Percentiles rank a stretch among this genome's conserved stretches.
Conservation (phyloP, 2,888 invertebrate genomes). For the Megalurothrips usitatus region DNA sequence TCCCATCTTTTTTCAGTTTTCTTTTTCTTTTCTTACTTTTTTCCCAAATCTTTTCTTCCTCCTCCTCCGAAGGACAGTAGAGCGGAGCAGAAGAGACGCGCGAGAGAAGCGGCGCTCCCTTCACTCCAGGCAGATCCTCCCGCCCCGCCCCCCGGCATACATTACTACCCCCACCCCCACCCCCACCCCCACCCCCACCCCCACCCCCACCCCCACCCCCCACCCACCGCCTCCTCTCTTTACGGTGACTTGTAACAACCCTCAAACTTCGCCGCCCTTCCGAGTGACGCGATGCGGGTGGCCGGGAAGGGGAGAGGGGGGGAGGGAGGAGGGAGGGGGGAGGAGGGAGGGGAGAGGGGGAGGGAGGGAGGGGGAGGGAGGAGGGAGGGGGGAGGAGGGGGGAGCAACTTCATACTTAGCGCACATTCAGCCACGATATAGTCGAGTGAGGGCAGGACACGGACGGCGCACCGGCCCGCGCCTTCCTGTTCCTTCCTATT, state of each 20-base stretch:
- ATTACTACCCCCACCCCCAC: conserved; percentile 12
- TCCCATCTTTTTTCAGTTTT: too few species aligned
- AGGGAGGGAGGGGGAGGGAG: conserved; percentile 12
- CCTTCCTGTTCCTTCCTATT: too few species aligned
- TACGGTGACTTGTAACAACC: conserved; percentile 22
- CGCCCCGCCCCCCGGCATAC: background rate
- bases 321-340: conserved; percentile 9
- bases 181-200: conserved; percentile 15
- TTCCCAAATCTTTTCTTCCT: background rate
- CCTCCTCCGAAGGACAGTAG: background rate
- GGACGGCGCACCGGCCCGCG: too few species aligned
- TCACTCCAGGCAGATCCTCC: background rate
- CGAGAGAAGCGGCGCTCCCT: background rate
- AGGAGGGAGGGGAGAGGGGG: conserved; percentile 21
- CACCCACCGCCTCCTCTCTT: conserved; percentile 21
- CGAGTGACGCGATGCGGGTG: background rate
- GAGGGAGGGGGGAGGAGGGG: background rate
- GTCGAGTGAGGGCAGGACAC: too few species aligned
- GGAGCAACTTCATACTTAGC: too few species aligned
- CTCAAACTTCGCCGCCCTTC: background rate
- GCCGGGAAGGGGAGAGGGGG: background rate
- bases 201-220: conserved; percentile 23
- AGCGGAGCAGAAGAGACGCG: background rate
- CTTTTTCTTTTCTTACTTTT: background rate
- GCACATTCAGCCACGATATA: too few species aligned